Evolutionary conservation across 2,888 invertebrate species (phyloP), one percentile per base, ranked within the genome.

Genomic region (Ditula angustiorana): DNA sequence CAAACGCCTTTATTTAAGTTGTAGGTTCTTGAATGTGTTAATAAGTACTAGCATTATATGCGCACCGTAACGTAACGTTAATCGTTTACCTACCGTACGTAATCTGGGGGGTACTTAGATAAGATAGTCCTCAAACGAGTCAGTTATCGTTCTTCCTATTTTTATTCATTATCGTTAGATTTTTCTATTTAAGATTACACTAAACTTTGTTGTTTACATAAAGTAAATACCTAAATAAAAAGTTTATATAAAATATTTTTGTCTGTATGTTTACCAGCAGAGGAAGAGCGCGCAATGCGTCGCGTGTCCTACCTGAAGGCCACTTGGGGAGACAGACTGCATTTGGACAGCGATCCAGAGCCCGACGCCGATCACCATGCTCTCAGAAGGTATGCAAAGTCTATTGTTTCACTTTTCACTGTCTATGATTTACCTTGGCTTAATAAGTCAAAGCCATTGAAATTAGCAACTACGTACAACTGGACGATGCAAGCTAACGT

Each of bases 291-390:
- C 71, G 95, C 96, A 23, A 97, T 96, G 89, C 95, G 98, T 74
- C 94, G 98, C 74, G 97, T 98, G 72, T 98, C 98, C n/a, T 99
- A 99, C 90, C 93, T 98, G 72, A 97, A 97, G 90, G 98, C 98
- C 46, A 98, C 98, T 8, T 97, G 96, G 94, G 96, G 96, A 68
- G 96, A 96, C 79, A 92, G 95, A 67, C 94, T 96, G 87, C 95
- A 95, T 76, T 91, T 96, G 71, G 96, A 97, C 80, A 95, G 95
- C 78, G 96, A 96, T 74, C 85, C 87, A 11, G 92, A 92, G 47
- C 87, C 88, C 0, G 95, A 96, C 69, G 91, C 93, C 2, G 96
- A 96, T 74, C 88, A 90, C 71, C 94, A 94, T 73, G 87, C 92
- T 59, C 86, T 94, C 24, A 94, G 95, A 92, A 96, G 95, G 96